Conservation (phyloP, 2,113 vertebrate species). For the Sylvia atricapilla region DNA sequence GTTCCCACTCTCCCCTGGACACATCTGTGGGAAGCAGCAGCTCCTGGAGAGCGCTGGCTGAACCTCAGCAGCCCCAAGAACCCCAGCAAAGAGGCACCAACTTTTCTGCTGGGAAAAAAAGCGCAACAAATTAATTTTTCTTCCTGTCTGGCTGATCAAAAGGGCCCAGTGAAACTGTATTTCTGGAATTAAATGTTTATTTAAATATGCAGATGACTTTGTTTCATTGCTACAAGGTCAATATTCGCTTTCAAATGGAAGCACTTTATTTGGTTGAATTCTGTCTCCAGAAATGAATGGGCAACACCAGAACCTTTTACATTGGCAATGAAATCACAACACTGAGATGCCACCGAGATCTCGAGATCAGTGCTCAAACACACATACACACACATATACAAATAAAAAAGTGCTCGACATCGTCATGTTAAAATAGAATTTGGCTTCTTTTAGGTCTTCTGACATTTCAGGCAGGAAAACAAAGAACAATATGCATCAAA, state of each 20-base stretch:
- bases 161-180: neutral
- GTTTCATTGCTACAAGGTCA: conserved; percentile 53
- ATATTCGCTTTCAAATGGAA: conserved; percentile 67
- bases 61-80: neutral
- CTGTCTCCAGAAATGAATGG: conserved; percentile 69
- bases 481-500: conserved; percentile 31
- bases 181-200: conserved; percentile 64
- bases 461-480: conserved; percentile 56
- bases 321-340: conserved; percentile 42
- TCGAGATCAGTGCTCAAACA: conserved; percentile 59
- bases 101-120: neutral
- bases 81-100: neutral
- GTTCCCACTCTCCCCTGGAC: neutral
- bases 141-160: neutral
- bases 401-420: conserved; percentile 62
- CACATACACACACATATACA: conserved; percentile 55
- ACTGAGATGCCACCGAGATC: conserved; percentile 41
- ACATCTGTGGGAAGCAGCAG: neutral
- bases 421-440: conserved; percentile 67
- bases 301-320: conserved; percentile 57
- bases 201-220: conserved; percentile 50
- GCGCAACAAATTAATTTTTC: neutral
- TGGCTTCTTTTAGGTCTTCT: conserved; percentile 45
- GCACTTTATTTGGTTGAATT: conserved; percentile 73
- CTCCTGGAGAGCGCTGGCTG: fast-evolving